Conservation (phyloP, 23 tunicate species). For the Pegea sp. region DNA sequence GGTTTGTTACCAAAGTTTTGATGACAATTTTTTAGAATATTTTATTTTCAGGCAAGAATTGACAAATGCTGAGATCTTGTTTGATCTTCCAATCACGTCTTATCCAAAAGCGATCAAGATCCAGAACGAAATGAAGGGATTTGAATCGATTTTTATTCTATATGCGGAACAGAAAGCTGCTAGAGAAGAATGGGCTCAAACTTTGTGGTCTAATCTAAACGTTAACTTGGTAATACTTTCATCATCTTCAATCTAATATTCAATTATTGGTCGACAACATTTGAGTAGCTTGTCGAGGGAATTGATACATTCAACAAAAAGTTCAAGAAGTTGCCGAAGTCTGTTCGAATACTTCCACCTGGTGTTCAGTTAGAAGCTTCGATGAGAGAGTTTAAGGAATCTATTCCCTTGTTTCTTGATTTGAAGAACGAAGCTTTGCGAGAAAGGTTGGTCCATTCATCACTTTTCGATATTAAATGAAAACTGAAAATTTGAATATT, state of each 20-base stretch:
- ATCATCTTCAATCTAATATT: neutral
- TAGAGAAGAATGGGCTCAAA: conserved; percentile 96
- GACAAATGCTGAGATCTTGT: conserved; percentile 85
- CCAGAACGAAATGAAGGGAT: conserved; percentile 76
- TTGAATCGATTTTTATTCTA: conserved; percentile 51
- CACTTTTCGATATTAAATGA: too few relatives aligned
- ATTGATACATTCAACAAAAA: conserved; percentile 75
- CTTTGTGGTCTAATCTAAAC: conserved; percentile 86
- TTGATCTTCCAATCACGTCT: conserved; percentile 74
- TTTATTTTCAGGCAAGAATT: conserved; percentile 47
- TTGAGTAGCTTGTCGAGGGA: conserved; percentile 89
- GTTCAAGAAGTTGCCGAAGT: conserved; percentile 69
- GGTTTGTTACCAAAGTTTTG: conserved; percentile 9
- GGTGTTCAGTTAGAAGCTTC: conserved; percentile 65
- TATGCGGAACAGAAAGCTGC: conserved; percentile 79
- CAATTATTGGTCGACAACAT: too few relatives aligned
- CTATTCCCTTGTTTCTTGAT: conserved; percentile 88
- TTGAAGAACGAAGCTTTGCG: conserved; percentile 87
- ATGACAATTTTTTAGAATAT: neutral
- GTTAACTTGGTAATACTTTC: conserved; percentile 40
- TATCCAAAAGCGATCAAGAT: conserved; percentile 63
- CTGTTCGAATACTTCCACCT: conserved; percentile 58
- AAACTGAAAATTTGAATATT: too few relatives aligned
- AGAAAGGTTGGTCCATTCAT: conserved; percentile 27
- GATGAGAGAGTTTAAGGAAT: conserved; percentile 85